Conservation (phyloP, 2,113 vertebrate species). For the Petaurus breviceps region DNA sequence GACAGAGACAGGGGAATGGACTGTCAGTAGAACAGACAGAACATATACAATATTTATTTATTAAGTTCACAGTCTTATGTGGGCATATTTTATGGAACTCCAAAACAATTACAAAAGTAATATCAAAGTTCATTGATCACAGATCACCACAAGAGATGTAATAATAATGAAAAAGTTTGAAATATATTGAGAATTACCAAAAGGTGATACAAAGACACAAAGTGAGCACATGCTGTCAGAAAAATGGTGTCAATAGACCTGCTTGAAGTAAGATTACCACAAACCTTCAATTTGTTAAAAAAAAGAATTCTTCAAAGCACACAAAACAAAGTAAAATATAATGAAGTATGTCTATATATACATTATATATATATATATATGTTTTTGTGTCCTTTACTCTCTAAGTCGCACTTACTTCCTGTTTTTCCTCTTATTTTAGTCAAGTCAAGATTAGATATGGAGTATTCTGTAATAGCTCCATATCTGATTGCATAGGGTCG, state of each 20-base stretch:
- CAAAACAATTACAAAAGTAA: not conserved
- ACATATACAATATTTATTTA: not conserved
- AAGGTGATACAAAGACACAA: not conserved
- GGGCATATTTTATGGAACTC: not conserved
- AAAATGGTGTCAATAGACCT: not conserved
- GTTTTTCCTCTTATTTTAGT: constrained; percentile 24
- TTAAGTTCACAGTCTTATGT: not conserved
- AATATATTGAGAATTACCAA: not conserved
- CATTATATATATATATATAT: not conserved
- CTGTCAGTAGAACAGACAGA: not conserved
- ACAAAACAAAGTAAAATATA: not conserved
- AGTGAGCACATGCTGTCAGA: not conserved
- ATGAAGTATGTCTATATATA: not conserved
- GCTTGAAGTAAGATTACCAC: not conserved
- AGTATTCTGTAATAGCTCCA: not conserved
- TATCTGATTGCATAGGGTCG: constrained; percentile 3
- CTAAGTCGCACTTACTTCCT: not conserved
- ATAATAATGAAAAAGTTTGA: not conserved
- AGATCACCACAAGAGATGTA: not conserved
- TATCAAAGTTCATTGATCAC: not conserved
- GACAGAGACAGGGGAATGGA: not conserved
- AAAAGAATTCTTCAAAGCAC: not conserved
- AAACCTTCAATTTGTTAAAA: not conserved
- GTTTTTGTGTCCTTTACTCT: not conserved
- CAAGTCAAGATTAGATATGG: constrained; percentile 10